A percentile compares a stretch with the other conserved stretches of the same genome.
Evolutionary conservation across 1,140 invertebrate genomes (phyloP).

Genomic region (Pemphigus obesinymphae): DNA sequence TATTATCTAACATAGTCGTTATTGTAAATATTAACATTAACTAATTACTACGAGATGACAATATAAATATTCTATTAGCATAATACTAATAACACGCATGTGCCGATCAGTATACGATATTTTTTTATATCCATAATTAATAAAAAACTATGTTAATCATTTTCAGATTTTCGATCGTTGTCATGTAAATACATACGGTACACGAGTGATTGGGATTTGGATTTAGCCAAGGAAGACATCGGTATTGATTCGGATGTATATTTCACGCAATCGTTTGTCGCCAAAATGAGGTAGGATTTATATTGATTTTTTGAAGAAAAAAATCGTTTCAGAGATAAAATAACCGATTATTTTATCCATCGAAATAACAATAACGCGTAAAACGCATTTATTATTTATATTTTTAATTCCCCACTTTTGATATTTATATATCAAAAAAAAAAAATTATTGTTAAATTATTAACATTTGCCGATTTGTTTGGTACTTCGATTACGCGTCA

Average conservation of each 20-base stretch:
- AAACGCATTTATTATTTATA: too few species aligned
- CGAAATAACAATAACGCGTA: too few species aligned
- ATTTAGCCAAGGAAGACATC: slow-evolving; percentile 46
- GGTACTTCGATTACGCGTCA: too few species aligned
- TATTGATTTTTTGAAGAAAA: neutral
- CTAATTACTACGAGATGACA: neutral
- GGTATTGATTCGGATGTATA: slow-evolving; percentile 46
- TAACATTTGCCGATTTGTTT: too few species aligned
- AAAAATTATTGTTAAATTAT: too few species aligned
- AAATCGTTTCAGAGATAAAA: neutral
- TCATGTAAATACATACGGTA: slow-evolving; percentile 22
- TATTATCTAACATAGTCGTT: neutral
- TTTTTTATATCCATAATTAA: too few species aligned
- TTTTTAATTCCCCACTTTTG: too few species aligned
- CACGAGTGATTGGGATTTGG: slow-evolving; percentile 44
- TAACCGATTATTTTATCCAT: too few species aligned
- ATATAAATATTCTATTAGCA: neutral
- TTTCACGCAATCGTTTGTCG: slow-evolving; percentile 46
- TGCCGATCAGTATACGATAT: too few species aligned
- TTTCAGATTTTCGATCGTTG: slow-evolving; percentile 21
- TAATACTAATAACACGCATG: too few species aligned
- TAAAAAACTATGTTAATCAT: neutral
- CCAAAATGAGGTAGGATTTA: slow-evolving; percentile 46
- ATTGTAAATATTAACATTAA: neutral
- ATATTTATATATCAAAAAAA: too few species aligned